These are phyloP conservation scores for Podargus strigoides DNA, from an alignment of 2,797 vertebrate species.

Conservation along the genomic window DNA sequence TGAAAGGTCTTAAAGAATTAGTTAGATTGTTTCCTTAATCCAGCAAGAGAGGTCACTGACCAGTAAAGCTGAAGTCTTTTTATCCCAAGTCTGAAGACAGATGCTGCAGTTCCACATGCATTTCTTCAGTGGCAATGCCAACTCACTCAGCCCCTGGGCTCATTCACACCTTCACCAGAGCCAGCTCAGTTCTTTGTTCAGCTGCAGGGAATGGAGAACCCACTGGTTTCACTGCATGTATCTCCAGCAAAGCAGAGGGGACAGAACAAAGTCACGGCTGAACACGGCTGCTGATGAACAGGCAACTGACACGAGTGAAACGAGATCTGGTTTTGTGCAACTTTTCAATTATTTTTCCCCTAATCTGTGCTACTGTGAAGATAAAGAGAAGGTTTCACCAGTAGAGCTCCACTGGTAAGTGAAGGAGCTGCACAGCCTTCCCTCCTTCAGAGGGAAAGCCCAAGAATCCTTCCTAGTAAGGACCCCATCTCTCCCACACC, in stretches of 20 bases:
- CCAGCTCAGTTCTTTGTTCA: background rate
- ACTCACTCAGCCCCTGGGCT: rapidly evolving
- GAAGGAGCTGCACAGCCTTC: background rate
- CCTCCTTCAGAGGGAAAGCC: background rate
- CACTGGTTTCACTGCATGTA: rapidly evolving
- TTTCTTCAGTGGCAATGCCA: background rate
- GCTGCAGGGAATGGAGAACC: background rate
- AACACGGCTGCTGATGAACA: background rate
- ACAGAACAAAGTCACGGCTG: background rate
- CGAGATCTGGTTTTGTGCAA: rapidly evolving
- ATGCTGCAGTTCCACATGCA: background rate
- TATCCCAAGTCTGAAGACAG: background rate
- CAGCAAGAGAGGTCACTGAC: background rate
- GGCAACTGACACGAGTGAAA: background rate
- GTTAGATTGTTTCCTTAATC: background rate
- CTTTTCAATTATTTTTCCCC: background rate
- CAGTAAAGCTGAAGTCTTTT: background rate
- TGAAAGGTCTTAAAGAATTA: background rate
- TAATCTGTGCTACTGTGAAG: background rate
- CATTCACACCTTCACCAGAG: background rate
- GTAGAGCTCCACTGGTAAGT: background rate
- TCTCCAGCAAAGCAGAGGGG: background rate
- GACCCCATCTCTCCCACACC: background rate
- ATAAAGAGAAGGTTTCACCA: background rate
- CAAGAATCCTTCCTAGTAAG: background rate